Conservation (phyloP, 1,140 invertebrate species). For the Hermetia illucens region DNA sequence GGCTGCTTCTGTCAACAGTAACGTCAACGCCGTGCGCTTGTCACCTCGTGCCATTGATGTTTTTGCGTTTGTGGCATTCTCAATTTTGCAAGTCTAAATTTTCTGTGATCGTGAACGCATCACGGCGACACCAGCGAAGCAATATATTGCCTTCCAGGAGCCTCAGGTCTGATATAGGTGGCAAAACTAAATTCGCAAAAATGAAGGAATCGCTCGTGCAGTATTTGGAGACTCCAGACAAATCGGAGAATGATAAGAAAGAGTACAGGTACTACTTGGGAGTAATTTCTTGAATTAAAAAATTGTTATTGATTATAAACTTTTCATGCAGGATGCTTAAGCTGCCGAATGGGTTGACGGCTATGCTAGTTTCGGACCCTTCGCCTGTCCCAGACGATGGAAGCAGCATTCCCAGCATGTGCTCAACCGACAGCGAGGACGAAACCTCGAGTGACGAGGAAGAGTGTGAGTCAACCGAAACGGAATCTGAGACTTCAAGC, state of each 20-base stretch:
- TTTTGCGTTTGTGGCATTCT: background rate
- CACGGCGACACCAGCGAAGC: background rate
- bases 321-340: slow-evolving; percentile 38
- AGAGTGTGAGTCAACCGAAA: slow-evolving; percentile 9
- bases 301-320: slow-evolving; percentile 1
- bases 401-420: slow-evolving; percentile 12
- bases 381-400: slow-evolving; percentile 20
- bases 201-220: background rate
- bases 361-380: slow-evolving; percentile 48
- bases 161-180: background rate
- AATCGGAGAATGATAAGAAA: slow-evolving; percentile 44
- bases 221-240: slow-evolving; percentile 34
- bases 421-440: slow-evolving; percentile 9
- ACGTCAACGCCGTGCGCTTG: too few relatives aligned
- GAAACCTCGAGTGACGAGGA: slow-evolving; percentile 11
- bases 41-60: background rate
- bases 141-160: background rate
- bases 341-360: slow-evolving; percentile 50
- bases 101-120: too few relatives aligned
- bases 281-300: background rate
- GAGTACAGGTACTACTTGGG: slow-evolving; percentile 31
- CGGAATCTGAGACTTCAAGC: slow-evolving; percentile 13
- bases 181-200: background rate
- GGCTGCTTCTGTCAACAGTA: too few relatives aligned
- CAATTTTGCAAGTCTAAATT: background rate